Evolutionary conservation across 2,797 vertebrate species (phyloP).

Genomic region (Chelmon rostratus): DNA sequence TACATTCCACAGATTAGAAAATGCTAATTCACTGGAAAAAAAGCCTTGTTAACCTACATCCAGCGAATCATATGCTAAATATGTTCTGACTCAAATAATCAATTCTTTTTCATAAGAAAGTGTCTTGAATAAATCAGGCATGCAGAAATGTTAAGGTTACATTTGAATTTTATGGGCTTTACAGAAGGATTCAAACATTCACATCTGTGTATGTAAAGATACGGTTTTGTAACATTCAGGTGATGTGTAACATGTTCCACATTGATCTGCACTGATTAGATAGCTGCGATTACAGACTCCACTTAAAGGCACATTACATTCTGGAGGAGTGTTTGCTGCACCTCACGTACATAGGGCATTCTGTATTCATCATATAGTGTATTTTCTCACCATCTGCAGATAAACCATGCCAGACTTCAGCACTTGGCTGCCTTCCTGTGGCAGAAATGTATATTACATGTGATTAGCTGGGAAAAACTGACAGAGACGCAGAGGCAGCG

Average conservation of each 20-base stretch:
- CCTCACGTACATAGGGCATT: background rate
- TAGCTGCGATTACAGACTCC: background rate
- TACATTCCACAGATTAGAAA: slow-evolving; percentile 55
- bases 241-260: background rate
- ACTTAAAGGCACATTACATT: slow-evolving; percentile 11
- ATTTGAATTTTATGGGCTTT: background rate
- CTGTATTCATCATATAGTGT: background rate
- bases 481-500: slow-evolving; percentile 38
- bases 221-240: background rate
- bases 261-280: background rate
- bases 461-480: slow-evolving; percentile 51
- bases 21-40: slow-evolving; percentile 20
- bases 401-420: slow-evolving; percentile 18
- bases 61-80: slow-evolving; percentile 3
- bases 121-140: background rate
- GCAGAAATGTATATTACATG: slow-evolving; percentile 42
- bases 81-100: background rate
- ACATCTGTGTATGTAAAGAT: background rate
- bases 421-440: slow-evolving; percentile 73
- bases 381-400: background rate
- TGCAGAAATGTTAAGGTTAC: background rate
- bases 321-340: background rate
- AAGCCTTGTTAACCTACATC: slow-evolving; percentile 18
- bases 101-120: background rate
- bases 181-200: background rate